Evolutionary conservation across 1,140 invertebrate species (phyloP).

Genomic region (Nephotettix cincticeps): DNA sequence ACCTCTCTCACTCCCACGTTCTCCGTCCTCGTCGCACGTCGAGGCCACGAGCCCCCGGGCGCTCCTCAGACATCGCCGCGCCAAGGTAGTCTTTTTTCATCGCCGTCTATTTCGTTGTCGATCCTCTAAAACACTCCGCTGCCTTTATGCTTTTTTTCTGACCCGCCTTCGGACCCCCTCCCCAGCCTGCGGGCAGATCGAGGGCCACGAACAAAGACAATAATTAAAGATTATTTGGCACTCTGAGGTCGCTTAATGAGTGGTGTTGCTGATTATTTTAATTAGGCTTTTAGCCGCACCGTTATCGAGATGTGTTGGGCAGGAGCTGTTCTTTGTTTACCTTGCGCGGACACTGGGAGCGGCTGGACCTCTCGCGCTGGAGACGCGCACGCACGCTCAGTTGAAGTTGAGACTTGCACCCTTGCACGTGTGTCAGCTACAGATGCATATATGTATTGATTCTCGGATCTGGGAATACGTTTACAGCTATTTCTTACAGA

Average conservation of each 20-base stretch:
- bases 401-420: too few species aligned
- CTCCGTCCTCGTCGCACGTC: not conserved
- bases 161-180: slow-evolving; percentile 21
- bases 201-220: slow-evolving; percentile 21
- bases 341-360: too few species aligned
- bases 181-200: not conserved
- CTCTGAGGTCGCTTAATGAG: not conserved
- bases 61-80: slow-evolving; percentile 16
- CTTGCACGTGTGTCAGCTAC: too few species aligned
- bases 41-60: slow-evolving; percentile 11
- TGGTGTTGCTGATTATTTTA: not conserved
- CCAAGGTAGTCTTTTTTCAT: slow-evolving; percentile 17
- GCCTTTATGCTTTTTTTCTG: slow-evolving; percentile 27
- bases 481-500: too few species aligned
- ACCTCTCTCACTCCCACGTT: slow-evolving; percentile 24
- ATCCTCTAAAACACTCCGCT: slow-evolving; percentile 27
- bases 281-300: not conserved
- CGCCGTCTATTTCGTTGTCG: slow-evolving; percentile 24
- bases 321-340: too few species aligned
- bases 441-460: too few species aligned
- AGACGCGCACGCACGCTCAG: too few species aligned
- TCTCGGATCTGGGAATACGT: too few species aligned
- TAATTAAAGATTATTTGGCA: slow-evolving; percentile 21
- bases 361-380: too few species aligned
- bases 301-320: too few species aligned